Percentiles rank a stretch among this genome's conserved stretches.
Conservation (phyloP, 2,113 vertebrate species). For the Grammomys surdaster region DNA sequence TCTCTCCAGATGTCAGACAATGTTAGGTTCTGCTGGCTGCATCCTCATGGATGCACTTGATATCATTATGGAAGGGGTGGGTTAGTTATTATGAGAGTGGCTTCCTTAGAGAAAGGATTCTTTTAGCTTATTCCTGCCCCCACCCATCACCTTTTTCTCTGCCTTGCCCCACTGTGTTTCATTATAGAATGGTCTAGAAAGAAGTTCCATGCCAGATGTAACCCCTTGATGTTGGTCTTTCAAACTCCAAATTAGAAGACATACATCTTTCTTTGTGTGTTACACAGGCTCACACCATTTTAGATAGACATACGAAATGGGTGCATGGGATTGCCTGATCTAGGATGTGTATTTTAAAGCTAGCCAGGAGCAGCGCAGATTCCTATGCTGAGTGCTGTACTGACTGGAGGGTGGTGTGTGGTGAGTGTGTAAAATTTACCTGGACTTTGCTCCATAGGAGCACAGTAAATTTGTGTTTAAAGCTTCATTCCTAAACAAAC, state of each 20-base stretch:
- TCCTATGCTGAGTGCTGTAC: background rate
- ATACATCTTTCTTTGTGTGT: background rate
- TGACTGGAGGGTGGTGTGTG: background rate
- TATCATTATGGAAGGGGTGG: background rate
- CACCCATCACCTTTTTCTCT: background rate
- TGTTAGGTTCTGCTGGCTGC: background rate
- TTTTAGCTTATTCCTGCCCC: background rate
- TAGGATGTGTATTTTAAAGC: background rate
- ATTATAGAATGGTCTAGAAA: background rate
- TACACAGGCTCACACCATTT: background rate
- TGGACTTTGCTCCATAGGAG: background rate
- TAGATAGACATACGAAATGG: background rate
- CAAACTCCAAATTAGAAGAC: background rate
- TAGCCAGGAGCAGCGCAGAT: background rate
- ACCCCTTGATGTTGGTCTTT: background rate
- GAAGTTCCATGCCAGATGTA: accelerated
- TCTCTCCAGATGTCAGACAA: too few relatives aligned
- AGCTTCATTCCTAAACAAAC: constrained; percentile 35
- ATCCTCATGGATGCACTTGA: background rate
- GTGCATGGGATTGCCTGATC: background rate
- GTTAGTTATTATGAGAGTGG: background rate
- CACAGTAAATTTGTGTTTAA: constrained; percentile 39
- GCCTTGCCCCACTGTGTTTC: background rate
- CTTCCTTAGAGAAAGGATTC: background rate
- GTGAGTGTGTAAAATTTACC: background rate